Evolutionary conservation across 2,797 vertebrate genomes (phyloP).

Genomic region (Megalops cyprinoides): DNA sequence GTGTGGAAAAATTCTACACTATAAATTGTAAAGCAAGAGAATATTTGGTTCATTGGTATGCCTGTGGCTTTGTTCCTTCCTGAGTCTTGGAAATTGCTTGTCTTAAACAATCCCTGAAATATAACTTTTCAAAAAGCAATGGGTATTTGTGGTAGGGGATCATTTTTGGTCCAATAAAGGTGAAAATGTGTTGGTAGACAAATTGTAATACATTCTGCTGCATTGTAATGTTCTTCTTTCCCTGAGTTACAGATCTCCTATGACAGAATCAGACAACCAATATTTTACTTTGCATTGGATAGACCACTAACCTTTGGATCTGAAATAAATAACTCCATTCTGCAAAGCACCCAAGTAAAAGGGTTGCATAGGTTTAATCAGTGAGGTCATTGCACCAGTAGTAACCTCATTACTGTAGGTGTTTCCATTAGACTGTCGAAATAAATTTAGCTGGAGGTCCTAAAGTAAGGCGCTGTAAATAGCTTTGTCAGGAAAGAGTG

Average conservation of each 20-base stretch:
- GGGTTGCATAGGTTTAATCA: not conserved
- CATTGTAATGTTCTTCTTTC: not conserved
- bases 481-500: no score
- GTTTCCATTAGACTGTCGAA: no score
- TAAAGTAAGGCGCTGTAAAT: no score
- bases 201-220: not conserved
- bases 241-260: not conserved
- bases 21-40: not conserved
- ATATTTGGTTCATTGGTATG: not conserved
- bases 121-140: not conserved
- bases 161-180: not conserved
- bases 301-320: not conserved
- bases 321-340: not conserved
- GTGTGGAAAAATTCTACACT: not conserved
- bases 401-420: no score
- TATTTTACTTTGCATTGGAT: not conserved
- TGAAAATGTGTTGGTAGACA: not conserved
- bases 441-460: no score
- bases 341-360: not conserved
- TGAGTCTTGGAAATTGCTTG: not conserved
- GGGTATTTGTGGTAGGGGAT: not conserved
- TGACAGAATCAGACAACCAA: not conserved
- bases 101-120: not conserved
- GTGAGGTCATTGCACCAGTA: not conserved
- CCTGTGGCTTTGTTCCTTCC: slow-evolving; percentile 8